Base-by-base conservation (phyloP, 2,888 invertebrate genomes). In the Pantelozetes paolii region DNA sequence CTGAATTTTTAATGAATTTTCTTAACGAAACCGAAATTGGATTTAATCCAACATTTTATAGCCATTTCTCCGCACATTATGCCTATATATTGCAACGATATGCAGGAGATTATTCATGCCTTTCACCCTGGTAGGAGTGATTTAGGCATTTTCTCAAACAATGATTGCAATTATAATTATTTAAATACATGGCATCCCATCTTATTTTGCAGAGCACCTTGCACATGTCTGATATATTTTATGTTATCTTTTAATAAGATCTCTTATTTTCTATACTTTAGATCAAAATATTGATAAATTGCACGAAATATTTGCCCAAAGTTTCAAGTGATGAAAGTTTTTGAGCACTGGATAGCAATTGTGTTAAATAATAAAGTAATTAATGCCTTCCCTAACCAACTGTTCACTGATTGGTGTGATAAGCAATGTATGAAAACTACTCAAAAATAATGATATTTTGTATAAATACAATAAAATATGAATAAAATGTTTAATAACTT, bases 361-460 rank as follows among this genome's bases (percentile, higher is more conserved):
- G 57, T 26, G 28, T 57, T 57, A 23, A 30, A 57, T 57, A 57
- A 57, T 23, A 28, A 57, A 30, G 57, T 57, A 57, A 57, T 57
- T 57, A 57, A 57, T 57, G 57, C 15, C 18, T 57, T 45, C 18
- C 15, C 45, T 45, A 30, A 57, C 30, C 57, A 57, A 57, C 57
- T 57, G 57, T 57, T 57, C 28, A 57, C 30, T 30, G 57, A 57
- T 57, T 28, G 30, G 15, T 30, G 8, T 11, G 57, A 57, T 57
- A 57, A 57, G 57, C 1, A 23, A 15, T 23, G 23, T 54, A n/a
- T 23, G 26, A 54, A 54, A 54, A 54, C 54, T 28, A 28, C 28
- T 57, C 15, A 26, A 57, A 57, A 54, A 23, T 54, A 54, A 54
- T 54, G 23, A 54, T 23, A 8, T 26, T 54, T 5, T 23, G n/a